phyloP scores from a whole-genome alignment of 2,113 vertebrate genomes.

The Prionailurus viverrinus region DNA sequence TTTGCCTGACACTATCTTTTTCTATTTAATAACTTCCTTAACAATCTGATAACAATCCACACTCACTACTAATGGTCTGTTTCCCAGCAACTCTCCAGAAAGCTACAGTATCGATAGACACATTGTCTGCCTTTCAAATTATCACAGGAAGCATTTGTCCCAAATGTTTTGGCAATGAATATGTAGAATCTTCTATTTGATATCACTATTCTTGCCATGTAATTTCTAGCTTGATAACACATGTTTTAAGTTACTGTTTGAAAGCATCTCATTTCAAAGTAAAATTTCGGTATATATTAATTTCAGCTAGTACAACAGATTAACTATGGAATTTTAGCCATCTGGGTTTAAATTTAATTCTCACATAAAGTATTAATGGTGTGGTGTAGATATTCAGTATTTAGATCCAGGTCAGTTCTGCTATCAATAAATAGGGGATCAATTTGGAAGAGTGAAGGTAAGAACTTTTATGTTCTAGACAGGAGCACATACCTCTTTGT shows the following conservation, averaged over 20 bases:
- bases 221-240: background rate
- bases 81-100: background rate
- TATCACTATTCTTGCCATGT: background rate
- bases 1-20: background rate
- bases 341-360: background rate
- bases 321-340: background rate
- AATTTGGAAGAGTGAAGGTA: background rate
- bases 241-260: background rate
- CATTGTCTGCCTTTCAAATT: background rate
- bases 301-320: background rate
- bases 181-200: background rate
- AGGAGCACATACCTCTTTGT: background rate
- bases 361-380: background rate
- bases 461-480: background rate
- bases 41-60: background rate
- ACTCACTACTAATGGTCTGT: background rate
- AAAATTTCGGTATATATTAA: background rate
- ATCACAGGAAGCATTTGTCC: background rate
- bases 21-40: background rate
- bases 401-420: background rate
- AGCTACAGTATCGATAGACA: background rate
- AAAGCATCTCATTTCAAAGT: background rate
- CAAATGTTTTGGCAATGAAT: constrained; percentile 1
- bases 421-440: background rate
- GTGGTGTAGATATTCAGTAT: background rate